phyloP scores from a whole-genome alignment of 2,888 invertebrate genomes.

The Pecten maximus region DNA sequence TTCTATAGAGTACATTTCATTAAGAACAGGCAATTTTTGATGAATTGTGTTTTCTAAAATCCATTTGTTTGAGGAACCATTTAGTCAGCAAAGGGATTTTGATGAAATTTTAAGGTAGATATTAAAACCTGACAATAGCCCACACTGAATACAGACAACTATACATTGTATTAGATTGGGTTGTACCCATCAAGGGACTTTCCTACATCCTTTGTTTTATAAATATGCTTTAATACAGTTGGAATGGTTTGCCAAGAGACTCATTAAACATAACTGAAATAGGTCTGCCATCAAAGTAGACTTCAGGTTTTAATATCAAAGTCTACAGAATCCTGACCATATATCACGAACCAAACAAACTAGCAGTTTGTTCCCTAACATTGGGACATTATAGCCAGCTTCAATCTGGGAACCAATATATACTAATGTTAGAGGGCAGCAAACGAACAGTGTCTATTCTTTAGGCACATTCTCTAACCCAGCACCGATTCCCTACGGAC shows the following conservation, averaged over 20 bases:
- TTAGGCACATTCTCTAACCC: neutral
- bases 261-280: neutral
- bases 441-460: neutral
- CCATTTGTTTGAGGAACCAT: too few species aligned
- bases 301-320: neutral
- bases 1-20: too few species aligned
- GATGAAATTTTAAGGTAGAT: too few species aligned
- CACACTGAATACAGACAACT: neutral
- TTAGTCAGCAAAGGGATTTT: too few species aligned
- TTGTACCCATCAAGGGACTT: neutral
- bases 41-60: too few species aligned
- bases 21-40: too few species aligned
- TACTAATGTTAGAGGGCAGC: neutral
- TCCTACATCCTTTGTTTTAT: neutral
- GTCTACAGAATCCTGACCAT: neutral
- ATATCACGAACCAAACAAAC: neutral
- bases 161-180: neutral
- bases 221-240: neutral
- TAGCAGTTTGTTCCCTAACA: neutral
- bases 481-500: neutral
- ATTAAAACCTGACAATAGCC: too few species aligned
- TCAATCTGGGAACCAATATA: conserved; percentile 1
- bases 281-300: neutral
- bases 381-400: neutral
- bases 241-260: neutral